phyloP scores from a whole-genome alignment of 2,113 vertebrate species.

The Apeltes quadracus region DNA sequence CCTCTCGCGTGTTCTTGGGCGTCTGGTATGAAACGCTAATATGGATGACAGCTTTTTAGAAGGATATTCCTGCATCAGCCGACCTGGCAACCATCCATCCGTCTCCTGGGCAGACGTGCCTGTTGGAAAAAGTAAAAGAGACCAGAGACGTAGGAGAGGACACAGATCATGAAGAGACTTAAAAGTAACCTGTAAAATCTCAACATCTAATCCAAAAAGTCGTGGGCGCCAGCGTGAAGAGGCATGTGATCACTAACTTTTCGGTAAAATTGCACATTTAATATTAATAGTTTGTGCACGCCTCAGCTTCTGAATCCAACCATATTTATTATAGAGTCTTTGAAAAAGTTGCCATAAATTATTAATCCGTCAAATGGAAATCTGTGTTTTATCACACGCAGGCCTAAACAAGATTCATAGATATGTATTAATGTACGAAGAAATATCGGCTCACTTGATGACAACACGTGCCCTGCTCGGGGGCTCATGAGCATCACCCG shows the following conservation, averaged over 20 bases:
- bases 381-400: background rate
- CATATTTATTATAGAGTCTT: too few relatives aligned
- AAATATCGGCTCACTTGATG: background rate
- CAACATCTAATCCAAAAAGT: background rate
- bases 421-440: background rate
- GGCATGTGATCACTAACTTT: background rate
- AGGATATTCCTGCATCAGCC: background rate
- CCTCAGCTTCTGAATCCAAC: too few relatives aligned
- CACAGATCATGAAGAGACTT: too few relatives aligned
- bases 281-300: conserved; percentile 28
- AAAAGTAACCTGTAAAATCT: background rate
- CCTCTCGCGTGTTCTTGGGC: background rate
- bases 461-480: background rate
- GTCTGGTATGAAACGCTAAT: background rate
- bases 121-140: background rate
- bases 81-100: background rate
- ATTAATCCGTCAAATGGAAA: background rate
- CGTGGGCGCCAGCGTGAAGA: background rate
- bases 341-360: background rate
- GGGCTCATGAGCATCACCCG: too few relatives aligned
- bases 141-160: too few relatives aligned
- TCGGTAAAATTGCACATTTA: conserved; percentile 34
- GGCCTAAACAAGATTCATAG: background rate
- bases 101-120: background rate
- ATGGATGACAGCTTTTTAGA: background rate